Evolutionary conservation across 2,888 invertebrate species (phyloP).

Genomic region (Boloria selene): DNA sequence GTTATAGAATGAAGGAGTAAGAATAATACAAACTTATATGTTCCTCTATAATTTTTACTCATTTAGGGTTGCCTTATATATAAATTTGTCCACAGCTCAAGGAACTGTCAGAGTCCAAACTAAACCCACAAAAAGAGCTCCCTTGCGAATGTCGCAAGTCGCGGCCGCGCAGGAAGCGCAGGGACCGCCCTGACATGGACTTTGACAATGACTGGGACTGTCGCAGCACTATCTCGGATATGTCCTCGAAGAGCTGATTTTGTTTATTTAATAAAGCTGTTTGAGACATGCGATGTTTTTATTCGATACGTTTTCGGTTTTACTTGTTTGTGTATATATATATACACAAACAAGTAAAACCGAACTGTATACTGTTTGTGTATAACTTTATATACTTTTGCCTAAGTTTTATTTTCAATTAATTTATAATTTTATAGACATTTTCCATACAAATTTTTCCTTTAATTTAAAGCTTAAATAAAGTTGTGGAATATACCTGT

Average conservation of each 20-base stretch:
- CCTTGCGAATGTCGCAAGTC: conserved; percentile 38
- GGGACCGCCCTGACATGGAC: conserved; percentile 39
- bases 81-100: conserved; percentile 30
- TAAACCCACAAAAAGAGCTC: conserved; percentile 13
- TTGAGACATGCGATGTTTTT: not conserved
- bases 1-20: too few species aligned
- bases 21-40: too few species aligned
- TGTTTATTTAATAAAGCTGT: conserved; percentile 17
- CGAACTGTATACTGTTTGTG: too few species aligned
- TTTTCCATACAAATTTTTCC: too few species aligned
- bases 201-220: conserved; percentile 39
- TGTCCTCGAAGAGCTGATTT: conserved; percentile 39
- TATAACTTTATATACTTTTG: too few species aligned
- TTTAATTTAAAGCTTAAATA: too few species aligned
- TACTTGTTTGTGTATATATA: not conserved
- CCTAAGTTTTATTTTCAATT: too few species aligned
- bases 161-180: conserved; percentile 50
- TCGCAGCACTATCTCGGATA: conserved; percentile 36
- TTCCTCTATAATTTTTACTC: too few species aligned
- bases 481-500: too few species aligned
- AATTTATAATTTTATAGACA: too few species aligned
- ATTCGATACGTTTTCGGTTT: not conserved
- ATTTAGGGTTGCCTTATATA: too few species aligned
- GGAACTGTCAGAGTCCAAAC: conserved; percentile 34
- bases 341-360: too few species aligned